Percentiles rank a stretch among this genome's conserved stretches.
Conservation (phyloP, 2,888 invertebrate genomes). For the Sphaerophoria rueppellii region DNA sequence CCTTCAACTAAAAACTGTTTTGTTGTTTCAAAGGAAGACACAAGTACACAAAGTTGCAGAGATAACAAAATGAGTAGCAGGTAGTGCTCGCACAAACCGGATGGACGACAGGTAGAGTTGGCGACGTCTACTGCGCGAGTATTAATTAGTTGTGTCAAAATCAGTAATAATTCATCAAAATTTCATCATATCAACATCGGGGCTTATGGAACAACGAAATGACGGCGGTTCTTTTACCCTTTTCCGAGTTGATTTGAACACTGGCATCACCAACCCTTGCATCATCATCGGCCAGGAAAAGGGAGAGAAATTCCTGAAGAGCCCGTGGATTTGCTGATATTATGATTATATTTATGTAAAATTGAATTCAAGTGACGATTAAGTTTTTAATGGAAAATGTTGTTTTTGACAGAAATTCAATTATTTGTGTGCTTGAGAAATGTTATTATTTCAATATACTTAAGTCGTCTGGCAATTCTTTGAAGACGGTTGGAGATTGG, state of each 20-base stretch:
- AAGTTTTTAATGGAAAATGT: conserved; percentile 71
- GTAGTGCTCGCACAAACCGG: conserved; percentile 3
- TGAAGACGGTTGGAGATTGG: too few relatives aligned
- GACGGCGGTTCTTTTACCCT: conserved; percentile 32
- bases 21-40: too few relatives aligned
- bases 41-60: conserved; percentile 9
- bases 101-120: conserved; percentile 16
- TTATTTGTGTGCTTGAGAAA: conserved; percentile 61
- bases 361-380: conserved; percentile 66
- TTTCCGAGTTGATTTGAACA: conserved; percentile 19
- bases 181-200: conserved; percentile 53
- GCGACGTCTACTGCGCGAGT: conserved; percentile 41
- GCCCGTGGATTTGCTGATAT: conserved; percentile 35
- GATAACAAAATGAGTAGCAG: conserved; percentile 55
- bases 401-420: conserved; percentile 71
- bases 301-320: background rate
- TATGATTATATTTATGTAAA: conserved; percentile 30
- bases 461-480: too few relatives aligned
- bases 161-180: conserved; percentile 73
- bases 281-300: background rate
- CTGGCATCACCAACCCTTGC: background rate
- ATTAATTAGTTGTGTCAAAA: conserved; percentile 74
- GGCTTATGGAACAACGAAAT: background rate
- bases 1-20: background rate
- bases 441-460: conserved; percentile 47